Evolutionary conservation across 2,888 invertebrate genomes (phyloP).

Genomic region (Andrena minutula): DNA sequence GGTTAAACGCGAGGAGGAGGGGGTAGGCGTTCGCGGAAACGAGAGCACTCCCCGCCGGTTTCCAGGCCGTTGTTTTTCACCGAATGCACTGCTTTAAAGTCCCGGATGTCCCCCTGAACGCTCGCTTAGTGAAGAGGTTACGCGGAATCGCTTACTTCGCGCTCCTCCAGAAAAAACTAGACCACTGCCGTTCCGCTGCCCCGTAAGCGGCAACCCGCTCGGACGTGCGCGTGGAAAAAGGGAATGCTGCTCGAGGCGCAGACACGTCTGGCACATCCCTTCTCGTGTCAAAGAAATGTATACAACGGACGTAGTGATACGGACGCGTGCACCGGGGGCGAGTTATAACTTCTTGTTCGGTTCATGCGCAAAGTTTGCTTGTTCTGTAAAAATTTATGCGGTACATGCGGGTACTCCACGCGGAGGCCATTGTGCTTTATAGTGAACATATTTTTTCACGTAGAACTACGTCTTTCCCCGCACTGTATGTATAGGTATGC

Average conservation of each 20-base stretch:
- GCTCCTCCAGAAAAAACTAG: background rate
- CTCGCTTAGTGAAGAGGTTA: conserved; percentile 5
- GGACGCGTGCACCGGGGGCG: too few species aligned
- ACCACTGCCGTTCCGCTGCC: background rate
- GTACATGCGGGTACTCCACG: too few species aligned
- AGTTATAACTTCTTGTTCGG: too few species aligned
- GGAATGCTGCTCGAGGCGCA: background rate
- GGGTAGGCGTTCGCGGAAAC: conserved; percentile 1
- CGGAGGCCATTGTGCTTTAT: too few species aligned
- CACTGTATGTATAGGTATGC: too few species aligned
- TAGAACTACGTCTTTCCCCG: too few species aligned
- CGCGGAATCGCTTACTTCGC: conserved; percentile 7
- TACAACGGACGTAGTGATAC: background rate
- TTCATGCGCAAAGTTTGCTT: too few species aligned
- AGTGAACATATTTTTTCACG: too few species aligned
- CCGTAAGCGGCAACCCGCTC: too few species aligned
- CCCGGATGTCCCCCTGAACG: background rate
- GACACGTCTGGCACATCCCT: background rate
- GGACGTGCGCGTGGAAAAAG: background rate
- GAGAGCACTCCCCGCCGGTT: conserved; percentile 2
- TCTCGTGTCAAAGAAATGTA: background rate
- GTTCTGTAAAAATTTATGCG: too few species aligned
- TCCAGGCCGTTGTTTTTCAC: conserved; percentile 19
- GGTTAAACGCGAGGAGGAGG: background rate
- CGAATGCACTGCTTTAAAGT: conserved; percentile 6